A percentile compares a stretch with the other conserved stretches of the same genome.
Conservation (phyloP, 2,888 invertebrate species). For the Odontocolon sp. region DNA sequence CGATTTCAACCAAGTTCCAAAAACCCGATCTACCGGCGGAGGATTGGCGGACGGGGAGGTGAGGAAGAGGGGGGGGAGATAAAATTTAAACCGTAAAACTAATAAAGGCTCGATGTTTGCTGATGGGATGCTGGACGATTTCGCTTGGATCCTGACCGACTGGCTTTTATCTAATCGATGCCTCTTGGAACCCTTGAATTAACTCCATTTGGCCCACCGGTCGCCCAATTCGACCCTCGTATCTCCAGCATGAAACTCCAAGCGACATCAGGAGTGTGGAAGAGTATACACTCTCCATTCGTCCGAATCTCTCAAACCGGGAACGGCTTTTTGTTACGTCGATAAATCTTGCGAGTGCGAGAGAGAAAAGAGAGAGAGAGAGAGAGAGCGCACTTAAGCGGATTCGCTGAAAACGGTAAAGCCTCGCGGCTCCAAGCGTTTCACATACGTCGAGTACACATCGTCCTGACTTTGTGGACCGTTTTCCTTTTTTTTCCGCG, state of each 20-base stretch:
- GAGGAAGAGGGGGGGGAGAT: neutral
- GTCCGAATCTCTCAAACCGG: constrained; percentile 36
- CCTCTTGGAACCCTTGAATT: constrained; percentile 52
- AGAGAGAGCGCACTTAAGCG: constrained; percentile 22
- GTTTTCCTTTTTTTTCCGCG: neutral
- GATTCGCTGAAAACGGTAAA: constrained; percentile 26
- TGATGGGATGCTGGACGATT: constrained; percentile 22
- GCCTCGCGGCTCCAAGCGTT: constrained; percentile 5
- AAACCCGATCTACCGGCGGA: neutral
- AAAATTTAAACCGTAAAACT: neutral
- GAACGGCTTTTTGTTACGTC: constrained; percentile 57
- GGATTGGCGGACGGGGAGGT: neutral
- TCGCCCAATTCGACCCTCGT: constrained; percentile 35
- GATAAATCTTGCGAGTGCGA: constrained; percentile 51
- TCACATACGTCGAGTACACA: constrained; percentile 10
- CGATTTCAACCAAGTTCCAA: neutral
- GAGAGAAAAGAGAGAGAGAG: constrained; percentile 11
- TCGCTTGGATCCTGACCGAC: neutral
- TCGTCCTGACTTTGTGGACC: constrained; percentile 3
- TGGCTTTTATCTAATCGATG: constrained; percentile 54
- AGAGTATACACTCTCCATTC: constrained; percentile 4
- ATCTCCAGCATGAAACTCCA: neutral
- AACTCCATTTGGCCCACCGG: constrained; percentile 46
- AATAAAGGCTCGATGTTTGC: neutral
- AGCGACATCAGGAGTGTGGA: constrained; percentile 25